phyloP scores from a whole-genome alignment of 2,888 invertebrate species.

The Antitype chi region DNA sequence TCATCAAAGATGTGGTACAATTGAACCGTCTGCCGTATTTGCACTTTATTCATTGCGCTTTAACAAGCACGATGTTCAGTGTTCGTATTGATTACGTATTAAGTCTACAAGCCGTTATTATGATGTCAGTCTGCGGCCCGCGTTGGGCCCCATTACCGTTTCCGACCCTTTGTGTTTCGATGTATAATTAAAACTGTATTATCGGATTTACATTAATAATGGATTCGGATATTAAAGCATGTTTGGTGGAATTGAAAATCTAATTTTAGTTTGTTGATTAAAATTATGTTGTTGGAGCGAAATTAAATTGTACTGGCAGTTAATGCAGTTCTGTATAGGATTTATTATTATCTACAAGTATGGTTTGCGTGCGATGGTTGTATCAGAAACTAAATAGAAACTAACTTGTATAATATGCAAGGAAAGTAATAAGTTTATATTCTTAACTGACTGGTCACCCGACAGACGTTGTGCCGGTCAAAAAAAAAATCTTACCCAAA shows the following conservation, averaged over 20 bases:
- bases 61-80: conserved; percentile 55
- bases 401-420: neutral
- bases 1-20: conserved; percentile 61
- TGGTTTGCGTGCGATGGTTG: neutral
- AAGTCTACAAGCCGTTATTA: conserved; percentile 61
- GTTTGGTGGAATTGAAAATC: conserved; percentile 62
- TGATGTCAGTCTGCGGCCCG: conserved; percentile 63
- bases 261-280: conserved; percentile 60
- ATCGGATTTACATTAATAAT: conserved; percentile 64
- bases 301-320: conserved; percentile 33
- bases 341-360: neutral
- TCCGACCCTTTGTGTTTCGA: conserved; percentile 59
- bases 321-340: neutral
- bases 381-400: neutral
- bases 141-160: conserved; percentile 71
- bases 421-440: conserved; percentile 1
- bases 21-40: conserved; percentile 50
- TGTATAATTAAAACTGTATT: conserved; percentile 65
- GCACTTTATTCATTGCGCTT: conserved; percentile 57
- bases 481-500: too few relatives aligned
- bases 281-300: conserved; percentile 41
- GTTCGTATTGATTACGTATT: conserved; percentile 64
- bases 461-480: too few relatives aligned
- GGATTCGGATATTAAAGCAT: conserved; percentile 63
- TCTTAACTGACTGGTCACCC: neutral